Conservation (phyloP, 2,113 vertebrate genomes). For the Falcunculus frontatus region DNA sequence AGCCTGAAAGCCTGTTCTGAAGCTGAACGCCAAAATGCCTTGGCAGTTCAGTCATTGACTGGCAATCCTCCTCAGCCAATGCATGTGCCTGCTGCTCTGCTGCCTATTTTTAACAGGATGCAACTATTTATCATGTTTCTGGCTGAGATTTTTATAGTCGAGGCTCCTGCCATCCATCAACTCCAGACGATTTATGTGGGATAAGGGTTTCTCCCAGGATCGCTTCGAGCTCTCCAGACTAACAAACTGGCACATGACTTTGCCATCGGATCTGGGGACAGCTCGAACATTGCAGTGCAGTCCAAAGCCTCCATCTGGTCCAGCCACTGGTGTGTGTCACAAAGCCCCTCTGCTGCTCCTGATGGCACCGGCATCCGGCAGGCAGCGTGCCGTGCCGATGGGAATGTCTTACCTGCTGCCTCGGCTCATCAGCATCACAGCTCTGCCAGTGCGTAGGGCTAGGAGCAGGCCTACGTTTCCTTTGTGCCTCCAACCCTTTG, state of each 20-base stretch:
- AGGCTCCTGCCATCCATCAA: slow-evolving; percentile 43
- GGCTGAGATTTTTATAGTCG: slow-evolving; percentile 21
- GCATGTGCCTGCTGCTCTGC: slow-evolving; percentile 7
- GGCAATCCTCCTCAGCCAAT: background rate
- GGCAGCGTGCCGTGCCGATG: fast-evolving
- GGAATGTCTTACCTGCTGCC: background rate
- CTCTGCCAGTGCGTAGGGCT: background rate
- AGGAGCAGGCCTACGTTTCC: background rate
- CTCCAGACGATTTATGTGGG: slow-evolving; percentile 6
- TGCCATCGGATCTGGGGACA: background rate
- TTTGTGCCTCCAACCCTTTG: background rate
- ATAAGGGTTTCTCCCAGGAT: background rate
- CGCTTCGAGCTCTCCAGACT: background rate
- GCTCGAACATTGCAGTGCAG: background rate
- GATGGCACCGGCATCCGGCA: background rate
- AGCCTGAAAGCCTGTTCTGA: background rate
- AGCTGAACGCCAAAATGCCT: background rate
- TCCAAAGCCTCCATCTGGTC: slow-evolving; percentile 15
- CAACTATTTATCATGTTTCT: slow-evolving; percentile 52
- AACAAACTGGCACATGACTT: background rate
- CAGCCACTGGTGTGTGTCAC: background rate
- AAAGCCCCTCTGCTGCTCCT: background rate
- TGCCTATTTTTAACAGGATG: slow-evolving; percentile 38
- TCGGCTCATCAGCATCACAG: background rate
- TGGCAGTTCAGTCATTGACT: slow-evolving; percentile 21